Evolutionary conservation across 2,888 invertebrate genomes (phyloP).

Genomic region (Steromphala cineraria): DNA sequence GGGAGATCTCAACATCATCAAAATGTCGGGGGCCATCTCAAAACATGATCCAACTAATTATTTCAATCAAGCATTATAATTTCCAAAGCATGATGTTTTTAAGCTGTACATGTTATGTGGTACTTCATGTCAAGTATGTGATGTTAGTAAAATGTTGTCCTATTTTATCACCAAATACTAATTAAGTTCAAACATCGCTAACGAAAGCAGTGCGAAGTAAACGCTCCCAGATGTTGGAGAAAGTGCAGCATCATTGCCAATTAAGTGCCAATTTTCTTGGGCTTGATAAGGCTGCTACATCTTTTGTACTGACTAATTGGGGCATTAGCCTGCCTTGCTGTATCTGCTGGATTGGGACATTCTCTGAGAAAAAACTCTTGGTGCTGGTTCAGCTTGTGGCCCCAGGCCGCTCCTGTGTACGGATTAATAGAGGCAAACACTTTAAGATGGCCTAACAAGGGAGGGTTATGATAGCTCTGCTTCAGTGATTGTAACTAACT

Average conservation of each 20-base stretch:
- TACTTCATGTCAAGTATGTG: too few species aligned
- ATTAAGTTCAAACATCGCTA: background rate
- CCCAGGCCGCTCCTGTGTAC: background rate
- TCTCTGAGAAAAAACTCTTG: background rate
- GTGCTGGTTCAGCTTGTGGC: background rate
- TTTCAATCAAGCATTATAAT: too few species aligned
- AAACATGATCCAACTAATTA: too few species aligned
- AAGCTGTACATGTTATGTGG: too few species aligned
- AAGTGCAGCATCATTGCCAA: constrained; percentile 33
- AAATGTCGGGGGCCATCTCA: too few species aligned
- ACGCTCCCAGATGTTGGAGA: background rate
- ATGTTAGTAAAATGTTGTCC: too few species aligned
- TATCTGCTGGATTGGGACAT: background rate
- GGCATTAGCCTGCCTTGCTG: constrained; percentile 21
- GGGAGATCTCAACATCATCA: too few species aligned
- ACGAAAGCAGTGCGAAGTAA: background rate
- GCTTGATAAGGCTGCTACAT: constrained; percentile 35
- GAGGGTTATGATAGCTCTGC: background rate
- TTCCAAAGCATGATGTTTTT: too few species aligned
- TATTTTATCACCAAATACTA: too few species aligned
- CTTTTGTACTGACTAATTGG: constrained; percentile 33
- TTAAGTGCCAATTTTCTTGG: constrained; percentile 35
- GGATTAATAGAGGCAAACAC: constrained; percentile 6
- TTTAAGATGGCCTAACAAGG: background rate
- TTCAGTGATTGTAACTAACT: background rate